These are phyloP conservation scores for Oscheius sp. DNA, from an alignment of 2,888 invertebrate species.

Conservation along the genomic window DNA sequence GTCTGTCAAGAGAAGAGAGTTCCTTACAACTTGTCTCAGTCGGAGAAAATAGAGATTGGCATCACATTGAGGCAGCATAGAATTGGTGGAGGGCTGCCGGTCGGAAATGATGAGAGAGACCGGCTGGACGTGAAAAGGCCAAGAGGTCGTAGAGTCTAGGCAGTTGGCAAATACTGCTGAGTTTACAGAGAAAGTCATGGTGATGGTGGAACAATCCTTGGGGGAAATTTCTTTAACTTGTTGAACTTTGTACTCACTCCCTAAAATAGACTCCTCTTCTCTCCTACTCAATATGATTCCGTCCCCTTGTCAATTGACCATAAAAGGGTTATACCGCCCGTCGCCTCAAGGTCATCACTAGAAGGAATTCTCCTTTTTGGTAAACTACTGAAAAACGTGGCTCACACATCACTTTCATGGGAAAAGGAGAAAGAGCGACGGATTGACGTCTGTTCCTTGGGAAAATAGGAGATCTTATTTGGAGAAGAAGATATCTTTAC, in stretches of 20 bases:
- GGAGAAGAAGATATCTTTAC: too few relatives aligned
- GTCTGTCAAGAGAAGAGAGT: slow-evolving; percentile 5
- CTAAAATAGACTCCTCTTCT: too few relatives aligned
- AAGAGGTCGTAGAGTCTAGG: slow-evolving; percentile 24
- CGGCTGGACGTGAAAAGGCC: slow-evolving; percentile 7
- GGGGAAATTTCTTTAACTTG: neutral
- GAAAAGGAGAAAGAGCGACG: too few relatives aligned
- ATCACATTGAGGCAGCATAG: slow-evolving; percentile 14
- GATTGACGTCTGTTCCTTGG: too few relatives aligned
- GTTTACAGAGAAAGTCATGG: slow-evolving; percentile 31
- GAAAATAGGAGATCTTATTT: too few relatives aligned
- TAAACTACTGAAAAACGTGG: too few relatives aligned
- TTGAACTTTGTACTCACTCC: neutral
- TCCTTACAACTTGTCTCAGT: slow-evolving; percentile 18
- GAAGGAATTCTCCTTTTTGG: too few relatives aligned
- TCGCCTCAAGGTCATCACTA: too few relatives aligned
- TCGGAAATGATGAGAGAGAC: slow-evolving; percentile 17
- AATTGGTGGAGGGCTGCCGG: slow-evolving; percentile 10
- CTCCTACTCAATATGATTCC: neutral
- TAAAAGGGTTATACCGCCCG: too few relatives aligned
- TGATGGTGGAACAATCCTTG: neutral
- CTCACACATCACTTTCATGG: too few relatives aligned
- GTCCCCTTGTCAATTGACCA: too few relatives aligned
- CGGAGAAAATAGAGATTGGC: slow-evolving; percentile 7
- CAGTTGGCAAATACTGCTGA: slow-evolving; percentile 33